A percentile compares a stretch with the other conserved stretches of the same genome.
phyloP scores from a whole-genome alignment of 2,113 vertebrate genomes.

The Hippolais icterina region DNA sequence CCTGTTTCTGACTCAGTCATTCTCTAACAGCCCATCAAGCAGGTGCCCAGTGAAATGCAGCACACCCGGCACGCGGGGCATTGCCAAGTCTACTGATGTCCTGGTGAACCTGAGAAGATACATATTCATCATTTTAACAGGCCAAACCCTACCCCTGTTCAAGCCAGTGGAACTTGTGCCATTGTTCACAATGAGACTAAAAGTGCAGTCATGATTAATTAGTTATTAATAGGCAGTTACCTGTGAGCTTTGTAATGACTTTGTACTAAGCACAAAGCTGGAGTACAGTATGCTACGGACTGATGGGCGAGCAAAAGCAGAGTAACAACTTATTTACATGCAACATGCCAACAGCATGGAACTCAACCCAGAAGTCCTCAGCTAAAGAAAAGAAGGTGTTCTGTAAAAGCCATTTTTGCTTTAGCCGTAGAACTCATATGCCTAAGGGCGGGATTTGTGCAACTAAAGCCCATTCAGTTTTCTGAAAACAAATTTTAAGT shows the following conservation, averaged over 20 bases:
- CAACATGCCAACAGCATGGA: not conserved
- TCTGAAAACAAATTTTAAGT: not conserved
- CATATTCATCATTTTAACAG: not conserved
- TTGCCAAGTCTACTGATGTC: not conserved
- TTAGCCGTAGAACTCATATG: not conserved
- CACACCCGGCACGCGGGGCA: accelerated
- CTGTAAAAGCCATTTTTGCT: not conserved
- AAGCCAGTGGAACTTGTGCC: not conserved
- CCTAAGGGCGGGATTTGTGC: not conserved
- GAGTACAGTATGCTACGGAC: not conserved
- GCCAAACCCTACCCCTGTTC: not conserved
- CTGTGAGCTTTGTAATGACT: not conserved
- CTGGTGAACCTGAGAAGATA: not conserved
- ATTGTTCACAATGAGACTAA: not conserved
- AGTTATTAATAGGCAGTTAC: not conserved
- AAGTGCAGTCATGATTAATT: not conserved
- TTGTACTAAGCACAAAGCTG: not conserved
- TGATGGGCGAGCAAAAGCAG: not conserved
- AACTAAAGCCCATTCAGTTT: not conserved
- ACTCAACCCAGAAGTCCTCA: not conserved
- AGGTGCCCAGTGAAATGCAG: not conserved
- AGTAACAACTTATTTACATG: not conserved
- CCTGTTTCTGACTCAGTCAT: not conserved
- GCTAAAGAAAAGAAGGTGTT: not conserved
- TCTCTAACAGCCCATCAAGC: not conserved